Conservation (phyloP, 2,113 vertebrate species). For the Mugil cephalus region DNA sequence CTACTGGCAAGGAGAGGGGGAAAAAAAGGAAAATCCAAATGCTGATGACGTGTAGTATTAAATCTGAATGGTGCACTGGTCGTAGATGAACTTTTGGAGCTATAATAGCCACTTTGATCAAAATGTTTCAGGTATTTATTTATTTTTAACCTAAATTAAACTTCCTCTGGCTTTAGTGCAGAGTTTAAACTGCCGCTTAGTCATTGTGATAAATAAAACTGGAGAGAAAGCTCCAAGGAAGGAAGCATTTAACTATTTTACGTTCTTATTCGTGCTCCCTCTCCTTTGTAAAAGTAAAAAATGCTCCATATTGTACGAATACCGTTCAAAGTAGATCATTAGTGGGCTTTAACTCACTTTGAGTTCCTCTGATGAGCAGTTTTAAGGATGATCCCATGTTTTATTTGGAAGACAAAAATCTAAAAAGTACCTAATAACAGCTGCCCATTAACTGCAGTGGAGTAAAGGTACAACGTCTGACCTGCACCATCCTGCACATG, state of each 20-base stretch:
- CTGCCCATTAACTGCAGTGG: conserved; percentile 9
- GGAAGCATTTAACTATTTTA: neutral
- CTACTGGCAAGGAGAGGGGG: conserved; percentile 50
- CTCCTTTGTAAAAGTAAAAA: no score
- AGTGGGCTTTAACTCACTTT: neutral
- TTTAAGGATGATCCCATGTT: conserved; percentile 1
- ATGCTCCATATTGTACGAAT: no score
- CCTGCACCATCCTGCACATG: conserved; percentile 51
- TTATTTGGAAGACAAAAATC: neutral
- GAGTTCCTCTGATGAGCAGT: neutral
- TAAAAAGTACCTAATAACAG: neutral
- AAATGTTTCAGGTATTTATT: neutral
- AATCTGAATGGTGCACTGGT: conserved; percentile 64
- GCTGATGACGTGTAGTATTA: conserved; percentile 70
- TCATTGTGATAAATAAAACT: conserved; percentile 19
- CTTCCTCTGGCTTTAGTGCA: neutral
- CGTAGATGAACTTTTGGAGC: conserved; percentile 33
- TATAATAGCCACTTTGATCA: conserved; percentile 19
- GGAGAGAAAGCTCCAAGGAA: neutral
- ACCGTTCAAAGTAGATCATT: no score
- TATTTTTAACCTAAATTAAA: conserved; percentile 7
- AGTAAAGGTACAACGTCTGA: conserved; percentile 25
- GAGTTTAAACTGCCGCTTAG: conserved; percentile 13
- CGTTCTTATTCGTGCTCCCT: neutral
- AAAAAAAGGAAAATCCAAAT: conserved; percentile 36